These are phyloP conservation scores for Troides aeacus DNA, from an alignment of 2,888 invertebrate genomes.

Conservation along the genomic window DNA sequence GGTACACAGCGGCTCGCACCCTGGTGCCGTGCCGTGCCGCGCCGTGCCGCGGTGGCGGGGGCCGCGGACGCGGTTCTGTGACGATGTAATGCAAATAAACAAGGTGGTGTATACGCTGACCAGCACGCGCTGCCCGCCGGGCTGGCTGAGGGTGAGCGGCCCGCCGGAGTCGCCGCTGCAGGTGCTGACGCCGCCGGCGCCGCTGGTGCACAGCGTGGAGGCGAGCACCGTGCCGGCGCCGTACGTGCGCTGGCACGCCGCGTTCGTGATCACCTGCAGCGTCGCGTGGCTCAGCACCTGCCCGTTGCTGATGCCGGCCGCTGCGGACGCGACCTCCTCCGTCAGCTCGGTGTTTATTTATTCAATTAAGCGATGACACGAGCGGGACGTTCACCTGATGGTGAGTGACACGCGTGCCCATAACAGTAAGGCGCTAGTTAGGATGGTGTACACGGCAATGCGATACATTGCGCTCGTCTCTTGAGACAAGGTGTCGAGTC, in stretches of 20 bases:
- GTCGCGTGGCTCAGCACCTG: conserved; percentile 63
- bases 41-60: no score
- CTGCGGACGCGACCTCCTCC: conserved; percentile 36
- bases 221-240: conserved; percentile 39
- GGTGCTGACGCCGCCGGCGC: conserved; percentile 49
- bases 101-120: no score
- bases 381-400: no score
- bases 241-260: conserved; percentile 47
- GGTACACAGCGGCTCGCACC: no score
- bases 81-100: neutral
- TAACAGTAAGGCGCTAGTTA: no score
- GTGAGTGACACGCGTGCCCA: no score
- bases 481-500: no score
- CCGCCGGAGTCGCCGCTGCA: conserved; percentile 65
- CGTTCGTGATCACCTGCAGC: conserved; percentile 61
- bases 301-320: conserved; percentile 40
- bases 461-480: no score
- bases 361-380: neutral
- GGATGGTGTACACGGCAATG: no score
- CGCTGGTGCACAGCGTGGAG: conserved; percentile 56
- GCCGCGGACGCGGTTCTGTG: neutral
- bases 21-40: neutral
- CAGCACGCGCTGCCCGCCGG: conserved; percentile 46
- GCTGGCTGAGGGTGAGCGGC: conserved; percentile 43
- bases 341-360: neutral